Conservation (phyloP, 1,140 invertebrate species). For the Zaprionus vittiger region DNA sequence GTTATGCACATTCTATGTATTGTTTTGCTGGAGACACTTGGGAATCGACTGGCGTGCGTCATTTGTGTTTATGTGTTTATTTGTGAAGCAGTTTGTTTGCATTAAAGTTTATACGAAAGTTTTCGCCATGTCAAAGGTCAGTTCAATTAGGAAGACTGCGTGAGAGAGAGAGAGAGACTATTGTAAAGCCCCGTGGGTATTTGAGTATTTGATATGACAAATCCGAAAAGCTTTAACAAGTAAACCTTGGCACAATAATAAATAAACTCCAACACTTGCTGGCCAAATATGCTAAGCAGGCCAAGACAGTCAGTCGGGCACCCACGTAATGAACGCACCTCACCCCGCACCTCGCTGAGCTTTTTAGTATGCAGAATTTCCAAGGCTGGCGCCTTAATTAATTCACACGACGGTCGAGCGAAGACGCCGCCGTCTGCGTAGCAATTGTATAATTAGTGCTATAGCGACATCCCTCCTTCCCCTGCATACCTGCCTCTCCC, state of each 20-base stretch:
- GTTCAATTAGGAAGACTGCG: constrained; percentile 27
- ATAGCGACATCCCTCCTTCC: constrained; percentile 1
- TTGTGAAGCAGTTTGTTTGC: constrained; percentile 9
- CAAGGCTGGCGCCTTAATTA: constrained; percentile 55
- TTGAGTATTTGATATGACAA: constrained; percentile 31
- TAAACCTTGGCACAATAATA: constrained; percentile 15
- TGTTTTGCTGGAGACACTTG: not conserved
- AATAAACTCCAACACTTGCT: constrained; percentile 31
- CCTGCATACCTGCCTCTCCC: not conserved
- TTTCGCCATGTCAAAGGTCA: constrained; percentile 33
- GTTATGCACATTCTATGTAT: not conserved
- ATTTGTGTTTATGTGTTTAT: constrained; percentile 2
- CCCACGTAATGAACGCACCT: constrained; percentile 37
- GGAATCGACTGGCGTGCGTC: constrained; percentile 1
- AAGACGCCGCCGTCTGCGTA: constrained; percentile 14
- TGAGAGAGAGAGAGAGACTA: not conserved
- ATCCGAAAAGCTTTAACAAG: constrained; percentile 15
- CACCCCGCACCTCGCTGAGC: not conserved
- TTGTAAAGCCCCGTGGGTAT: constrained; percentile 5
- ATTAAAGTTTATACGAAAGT: constrained; percentile 23
- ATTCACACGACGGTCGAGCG: constrained; percentile 18
- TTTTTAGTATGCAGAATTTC: constrained; percentile 54
- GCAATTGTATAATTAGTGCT: constrained; percentile 60
- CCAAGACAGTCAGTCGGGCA: constrained; percentile 12
- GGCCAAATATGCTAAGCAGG: constrained; percentile 39